Evolutionary conservation across 1,140 invertebrate genomes (phyloP).

Genomic region (Plodia interpunctella): DNA sequence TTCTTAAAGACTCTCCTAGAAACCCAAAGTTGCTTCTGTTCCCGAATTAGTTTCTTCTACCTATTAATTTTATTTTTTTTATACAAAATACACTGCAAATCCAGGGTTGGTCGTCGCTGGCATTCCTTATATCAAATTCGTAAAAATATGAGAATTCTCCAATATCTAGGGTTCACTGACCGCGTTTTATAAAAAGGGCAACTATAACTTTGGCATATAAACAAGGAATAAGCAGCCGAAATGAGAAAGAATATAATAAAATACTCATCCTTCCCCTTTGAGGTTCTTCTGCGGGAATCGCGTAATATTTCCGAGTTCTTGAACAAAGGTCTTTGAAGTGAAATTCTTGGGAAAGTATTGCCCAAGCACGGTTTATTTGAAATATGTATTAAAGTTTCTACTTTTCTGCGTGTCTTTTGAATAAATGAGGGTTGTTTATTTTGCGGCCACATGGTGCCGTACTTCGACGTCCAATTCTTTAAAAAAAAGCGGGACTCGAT

Average conservation of each 20-base stretch:
- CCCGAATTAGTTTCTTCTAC: too few relatives aligned
- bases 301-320: slow-evolving; percentile 64
- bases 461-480: neutral
- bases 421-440: neutral
- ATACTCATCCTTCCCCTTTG: slow-evolving; percentile 43
- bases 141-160: slow-evolving; percentile 15
- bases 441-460: neutral
- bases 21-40: too few relatives aligned
- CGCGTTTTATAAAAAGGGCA: slow-evolving; percentile 32
- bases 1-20: too few relatives aligned
- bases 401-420: neutral
- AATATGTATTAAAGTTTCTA: slow-evolving; percentile 18
- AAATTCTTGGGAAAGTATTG: slow-evolving; percentile 42
- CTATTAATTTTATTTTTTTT: too few relatives aligned
- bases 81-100: too few relatives aligned
- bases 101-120: too few relatives aligned
- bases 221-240: slow-evolving; percentile 37
- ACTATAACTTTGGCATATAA: slow-evolving; percentile 37
- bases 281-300: slow-evolving; percentile 49
- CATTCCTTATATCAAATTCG: neutral
- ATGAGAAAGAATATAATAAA: slow-evolving; percentile 46
- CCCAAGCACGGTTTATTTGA: slow-evolving; percentile 22
- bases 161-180: slow-evolving; percentile 24
- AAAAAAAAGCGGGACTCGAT: too few relatives aligned
- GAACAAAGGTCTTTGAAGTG: slow-evolving; percentile 60